Conservation (phyloP, 2,797 vertebrate genomes). For the Intellagama lesueurii region DNA sequence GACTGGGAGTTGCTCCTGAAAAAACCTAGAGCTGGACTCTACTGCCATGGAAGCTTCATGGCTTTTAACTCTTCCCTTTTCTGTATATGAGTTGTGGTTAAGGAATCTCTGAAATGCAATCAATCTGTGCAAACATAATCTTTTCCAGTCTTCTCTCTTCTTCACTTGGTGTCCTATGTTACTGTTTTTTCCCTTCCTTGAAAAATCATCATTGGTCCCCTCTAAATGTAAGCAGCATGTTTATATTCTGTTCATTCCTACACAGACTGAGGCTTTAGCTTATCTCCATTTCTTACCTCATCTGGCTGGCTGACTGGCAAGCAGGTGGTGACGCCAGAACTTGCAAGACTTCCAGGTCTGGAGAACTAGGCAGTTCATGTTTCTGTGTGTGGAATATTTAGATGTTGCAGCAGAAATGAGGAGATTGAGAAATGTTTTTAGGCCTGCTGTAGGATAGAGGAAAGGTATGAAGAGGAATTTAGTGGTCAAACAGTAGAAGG, state of each 20-base stretch:
- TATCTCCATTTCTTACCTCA: background rate
- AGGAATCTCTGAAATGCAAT: constrained; percentile 4
- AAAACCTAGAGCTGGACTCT: constrained; percentile 20
- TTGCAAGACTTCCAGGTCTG: background rate
- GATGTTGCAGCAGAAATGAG: background rate
- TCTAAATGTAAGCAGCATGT: background rate
- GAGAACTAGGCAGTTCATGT: background rate
- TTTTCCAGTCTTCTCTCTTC: constrained; percentile 3
- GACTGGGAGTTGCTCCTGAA: background rate
- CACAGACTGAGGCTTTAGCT: background rate
- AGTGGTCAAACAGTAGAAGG: background rate
- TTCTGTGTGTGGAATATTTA: background rate
- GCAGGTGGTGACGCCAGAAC: background rate
- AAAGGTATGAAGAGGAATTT: background rate
- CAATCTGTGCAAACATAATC: constrained; percentile 8
- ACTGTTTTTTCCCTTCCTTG: background rate
- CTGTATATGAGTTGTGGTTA: constrained; percentile 3
- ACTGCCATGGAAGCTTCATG: background rate
- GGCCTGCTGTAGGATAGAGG: too few species aligned
- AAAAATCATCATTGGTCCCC: background rate
- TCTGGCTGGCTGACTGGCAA: background rate
- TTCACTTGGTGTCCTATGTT: background rate
- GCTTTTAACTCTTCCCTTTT: constrained; percentile 6
- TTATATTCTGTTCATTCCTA: background rate
- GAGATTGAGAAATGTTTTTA: background rate